phyloP scores from a whole-genome alignment of 2,113 vertebrate genomes.

The Podarcis muralis region DNA sequence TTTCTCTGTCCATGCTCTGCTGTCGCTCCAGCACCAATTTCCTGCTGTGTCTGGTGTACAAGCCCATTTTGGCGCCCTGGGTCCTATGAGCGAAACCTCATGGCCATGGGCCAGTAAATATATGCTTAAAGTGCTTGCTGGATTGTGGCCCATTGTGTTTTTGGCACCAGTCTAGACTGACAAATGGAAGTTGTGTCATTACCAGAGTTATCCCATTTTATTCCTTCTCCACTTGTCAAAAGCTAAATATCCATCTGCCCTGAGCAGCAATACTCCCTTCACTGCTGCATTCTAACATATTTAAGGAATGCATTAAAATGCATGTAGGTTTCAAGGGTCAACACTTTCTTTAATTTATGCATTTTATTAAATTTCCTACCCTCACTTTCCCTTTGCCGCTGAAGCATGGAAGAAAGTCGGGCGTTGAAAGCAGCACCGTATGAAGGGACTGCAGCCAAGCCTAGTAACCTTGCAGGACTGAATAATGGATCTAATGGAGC shows the following conservation, averaged over 20 bases:
- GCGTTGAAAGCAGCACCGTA: constrained; percentile 62
- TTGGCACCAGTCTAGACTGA: not conserved
- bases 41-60: not conserved
- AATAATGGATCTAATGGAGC: constrained; percentile 52
- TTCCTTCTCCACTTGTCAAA: constrained; percentile 1
- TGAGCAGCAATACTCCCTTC: not conserved
- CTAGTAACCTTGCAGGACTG: constrained; percentile 62
- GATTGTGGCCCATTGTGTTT: not conserved
- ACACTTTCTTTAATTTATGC: constrained; percentile 16
- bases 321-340: constrained; percentile 6
- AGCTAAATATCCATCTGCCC: not conserved
- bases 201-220: not conserved
- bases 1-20: not conserved
- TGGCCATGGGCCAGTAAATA: not conserved
- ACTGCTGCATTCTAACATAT: not conserved
- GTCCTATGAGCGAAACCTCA: not conserved
- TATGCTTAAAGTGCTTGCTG: not conserved
- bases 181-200: not conserved
- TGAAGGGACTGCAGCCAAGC: constrained; percentile 69
- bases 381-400: not conserved
- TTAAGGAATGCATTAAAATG: constrained; percentile 38
- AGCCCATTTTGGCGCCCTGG: not conserved
- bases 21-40: not conserved
- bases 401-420: constrained; percentile 66
- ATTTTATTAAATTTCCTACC: not conserved